Conservation (phyloP, 1,140 invertebrate genomes). For the Anastrepha ludens region DNA sequence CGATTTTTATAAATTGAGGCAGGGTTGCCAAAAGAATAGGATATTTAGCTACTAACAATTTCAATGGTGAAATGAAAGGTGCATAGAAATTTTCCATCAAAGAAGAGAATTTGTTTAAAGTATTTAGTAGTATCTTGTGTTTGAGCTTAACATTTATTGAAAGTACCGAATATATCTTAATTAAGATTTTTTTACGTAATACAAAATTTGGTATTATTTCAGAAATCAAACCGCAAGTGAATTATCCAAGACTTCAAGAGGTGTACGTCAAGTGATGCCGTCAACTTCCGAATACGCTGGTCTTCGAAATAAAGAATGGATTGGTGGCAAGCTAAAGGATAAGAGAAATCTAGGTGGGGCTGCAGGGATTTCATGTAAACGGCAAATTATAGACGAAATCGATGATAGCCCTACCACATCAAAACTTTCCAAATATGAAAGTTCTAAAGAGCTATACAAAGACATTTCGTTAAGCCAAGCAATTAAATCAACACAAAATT, state of each 20-base stretch:
- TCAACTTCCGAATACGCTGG: slow-evolving; percentile 29
- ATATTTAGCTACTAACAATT: too few relatives aligned
- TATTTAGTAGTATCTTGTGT: too few relatives aligned
- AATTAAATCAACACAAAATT: slow-evolving; percentile 23
- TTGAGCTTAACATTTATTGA: too few relatives aligned
- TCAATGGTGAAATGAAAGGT: too few relatives aligned
- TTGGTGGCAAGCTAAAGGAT: slow-evolving; percentile 25
- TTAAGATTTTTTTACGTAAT: too few relatives aligned
- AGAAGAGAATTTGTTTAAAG: too few relatives aligned
- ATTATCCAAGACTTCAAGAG: not conserved
- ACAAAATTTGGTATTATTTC: not conserved
- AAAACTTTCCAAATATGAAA: slow-evolving; percentile 36
- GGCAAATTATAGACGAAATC: slow-evolving; percentile 46
- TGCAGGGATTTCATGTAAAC: slow-evolving; percentile 22
- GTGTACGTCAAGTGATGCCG: not conserved
- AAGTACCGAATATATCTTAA: too few relatives aligned
- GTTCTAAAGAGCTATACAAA: slow-evolving; percentile 25
- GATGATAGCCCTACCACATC: slow-evolving; percentile 38
- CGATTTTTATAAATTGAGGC: too few relatives aligned
- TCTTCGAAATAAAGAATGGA: slow-evolving; percentile 3
- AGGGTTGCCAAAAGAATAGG: too few relatives aligned
- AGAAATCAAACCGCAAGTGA: not conserved
- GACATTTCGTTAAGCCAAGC: slow-evolving; percentile 45
- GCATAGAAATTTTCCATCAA: too few relatives aligned
- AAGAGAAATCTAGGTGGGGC: not conserved